phyloP scores from a whole-genome alignment of 53 echinoderm and acorn worm species.

The Holothuria leucospilota region DNA sequence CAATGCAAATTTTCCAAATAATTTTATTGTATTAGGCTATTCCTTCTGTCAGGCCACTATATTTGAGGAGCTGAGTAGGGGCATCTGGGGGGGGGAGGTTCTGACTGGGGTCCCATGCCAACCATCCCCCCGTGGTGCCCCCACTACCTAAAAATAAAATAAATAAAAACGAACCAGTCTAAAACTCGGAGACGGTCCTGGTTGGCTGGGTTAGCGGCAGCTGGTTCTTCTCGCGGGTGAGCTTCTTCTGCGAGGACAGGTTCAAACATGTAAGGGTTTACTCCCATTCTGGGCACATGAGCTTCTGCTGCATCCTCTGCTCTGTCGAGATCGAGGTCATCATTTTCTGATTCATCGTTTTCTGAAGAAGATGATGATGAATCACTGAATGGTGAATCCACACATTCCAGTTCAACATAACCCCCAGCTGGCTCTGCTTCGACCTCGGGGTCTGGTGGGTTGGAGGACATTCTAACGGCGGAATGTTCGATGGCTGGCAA shows the following conservation, averaged over 20 bases:
- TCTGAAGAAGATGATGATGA: background rate
- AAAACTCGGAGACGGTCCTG: background rate
- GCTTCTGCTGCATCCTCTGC: background rate
- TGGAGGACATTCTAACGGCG: background rate
- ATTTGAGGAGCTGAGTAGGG: no score
- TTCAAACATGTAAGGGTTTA: background rate
- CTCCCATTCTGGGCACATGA: background rate
- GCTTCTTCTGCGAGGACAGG: background rate
- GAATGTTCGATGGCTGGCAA: background rate
- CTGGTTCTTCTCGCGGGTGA: background rate
- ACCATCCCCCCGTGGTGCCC: no score
- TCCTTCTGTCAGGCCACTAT: no score
- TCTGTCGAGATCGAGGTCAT: background rate
- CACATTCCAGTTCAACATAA: conserved; percentile 9
- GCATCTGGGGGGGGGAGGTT: no score
- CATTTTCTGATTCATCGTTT: background rate
- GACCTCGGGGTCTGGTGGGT: background rate
- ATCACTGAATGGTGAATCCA: conserved; percentile 14
- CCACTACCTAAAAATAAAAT: no score
- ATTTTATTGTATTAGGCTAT: no score
- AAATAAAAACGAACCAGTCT: background rate
- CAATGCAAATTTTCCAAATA: no score
- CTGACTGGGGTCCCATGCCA: no score
- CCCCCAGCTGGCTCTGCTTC: conserved; percentile 1
- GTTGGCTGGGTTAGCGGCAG: background rate